Base-by-base conservation (phyloP, 2,888 invertebrate species). In the Schizaphis graminum region DNA sequence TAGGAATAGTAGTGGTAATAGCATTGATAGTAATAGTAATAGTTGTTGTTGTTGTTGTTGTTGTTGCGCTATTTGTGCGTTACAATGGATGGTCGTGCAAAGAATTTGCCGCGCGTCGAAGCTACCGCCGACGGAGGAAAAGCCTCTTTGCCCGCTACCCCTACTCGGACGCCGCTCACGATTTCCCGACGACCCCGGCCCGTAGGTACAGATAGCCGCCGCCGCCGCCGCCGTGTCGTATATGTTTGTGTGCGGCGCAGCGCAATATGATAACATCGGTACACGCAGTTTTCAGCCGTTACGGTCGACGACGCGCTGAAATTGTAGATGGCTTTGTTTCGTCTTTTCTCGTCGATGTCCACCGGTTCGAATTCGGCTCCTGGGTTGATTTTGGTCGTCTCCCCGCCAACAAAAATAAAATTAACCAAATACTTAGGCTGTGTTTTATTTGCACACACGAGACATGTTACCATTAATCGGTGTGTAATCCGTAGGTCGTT, bases 61-160 rank as follows among this genome's bases (percentile, higher is more conserved):
- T 49, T 67, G 67, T 67, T 87, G 41, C 49, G 77, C 88, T 92
- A 35, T 57, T 67, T 77, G 77, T 77, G 35, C 21, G 35, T 77
- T 77, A 77, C 35, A 77, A 77, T 77, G 77, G 77, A 35, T 21
- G 35, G 16, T 35, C 77, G 77, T 77, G 77, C 77, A 77, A 77
- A 35, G 77, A 77, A 77, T 35, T 35, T 21, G 35, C 21, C 35
- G 16, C 21, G 77, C 21, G 77, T 77, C 21, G 35, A 77, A 35
- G 77, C n/a, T 77, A 35, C 77, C 77, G 61, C 61, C 28, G n/a
- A 13, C 61, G n/a, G 61, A n/a, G 61, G 61, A 67, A 67, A 67
- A n/a, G 61, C 61, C 61, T 28, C 61, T 26, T 53, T 16, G 5
- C 41, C 35, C 0, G 10, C 35, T 53, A 53, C 28, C 53, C 10